Evolutionary conservation across 2,113 vertebrate genomes (phyloP), one percentile per base, ranked within the genome.

Genomic region (Aleadryas rufinucha): DNA sequence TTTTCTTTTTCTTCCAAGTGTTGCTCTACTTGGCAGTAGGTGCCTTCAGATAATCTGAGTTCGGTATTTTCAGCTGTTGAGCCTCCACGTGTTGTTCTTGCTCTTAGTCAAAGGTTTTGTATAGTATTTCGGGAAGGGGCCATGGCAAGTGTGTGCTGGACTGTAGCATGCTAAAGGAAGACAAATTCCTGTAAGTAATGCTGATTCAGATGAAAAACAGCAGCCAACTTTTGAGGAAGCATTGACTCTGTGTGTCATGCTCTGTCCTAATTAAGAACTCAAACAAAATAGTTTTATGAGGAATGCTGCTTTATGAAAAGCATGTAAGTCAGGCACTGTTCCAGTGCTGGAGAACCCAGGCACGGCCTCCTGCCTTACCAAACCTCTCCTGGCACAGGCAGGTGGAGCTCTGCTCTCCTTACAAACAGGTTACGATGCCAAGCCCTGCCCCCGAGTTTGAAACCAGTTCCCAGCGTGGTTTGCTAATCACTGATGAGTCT

Each of bases 341-440:
- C 3, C 27, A 2, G 31, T 3, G 9, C 4, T 47, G 80, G 42
- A 17, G 41, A 7, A 1, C 16, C 6, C 7, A 2, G 72, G 18
- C 18, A 2, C 0, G 0, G 10, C 10, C 4, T n/a, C 8, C 3
- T 17, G 11, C 28, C 63, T 52, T 6, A 4, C 10, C 6, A 3
- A 45, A 9, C 24, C 10, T 49, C 13, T 39, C 15, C 30, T 6
- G 41, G 74, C 69, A 17, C 28, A 10, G 2, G 2, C 44, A 20
- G 31, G 22, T 33, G 65, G 31, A 79, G 84, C 69, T 79, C 57
- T 41, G 53, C 61, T 49, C 22, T 39, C 19, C 15, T 54, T 13
- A 8, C 53, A 5, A 21, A 44, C 1, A 2, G 30, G 1, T 61
- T 24, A 7, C 6, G 4, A 12, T 2, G 22, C 60, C 35, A 13